These are phyloP conservation scores for Eumeta japonica DNA, from an alignment of 1,140 invertebrate genomes.

Conservation along the genomic window DNA sequence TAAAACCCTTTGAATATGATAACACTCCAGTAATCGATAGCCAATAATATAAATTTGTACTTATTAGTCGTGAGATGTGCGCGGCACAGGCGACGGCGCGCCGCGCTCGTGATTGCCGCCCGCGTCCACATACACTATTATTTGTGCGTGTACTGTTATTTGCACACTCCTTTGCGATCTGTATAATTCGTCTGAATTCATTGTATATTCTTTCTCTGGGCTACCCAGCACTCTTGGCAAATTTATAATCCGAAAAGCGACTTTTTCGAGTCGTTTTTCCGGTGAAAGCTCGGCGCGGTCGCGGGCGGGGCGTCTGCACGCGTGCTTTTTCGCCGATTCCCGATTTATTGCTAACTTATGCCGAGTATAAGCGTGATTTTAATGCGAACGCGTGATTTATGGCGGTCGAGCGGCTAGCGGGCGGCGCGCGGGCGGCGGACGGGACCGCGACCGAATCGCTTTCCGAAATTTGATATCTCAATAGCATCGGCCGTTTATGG, in stretches of 20 bases:
- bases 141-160: too few species aligned
- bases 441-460: slow-evolving; percentile 33
- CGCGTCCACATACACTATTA: too few species aligned
- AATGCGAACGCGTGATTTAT: slow-evolving; percentile 47
- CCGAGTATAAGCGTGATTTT: slow-evolving; percentile 52
- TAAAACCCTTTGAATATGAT: too few species aligned
- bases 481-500: slow-evolving; percentile 37
- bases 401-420: slow-evolving; percentile 25
- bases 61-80: too few species aligned
- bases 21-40: too few species aligned
- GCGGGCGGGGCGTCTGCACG: slow-evolving; percentile 17
- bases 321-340: slow-evolving; percentile 23
- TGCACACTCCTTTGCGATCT: too few species aligned
- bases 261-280: slow-evolving; percentile 25
- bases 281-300: slow-evolving; percentile 16
- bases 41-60: too few species aligned
- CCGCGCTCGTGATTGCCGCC: too few species aligned
- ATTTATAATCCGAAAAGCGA: slow-evolving; percentile 40
- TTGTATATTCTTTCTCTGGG: too few species aligned
- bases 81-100: too few species aligned
- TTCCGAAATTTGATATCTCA: slow-evolving; percentile 54
- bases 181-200: too few species aligned
- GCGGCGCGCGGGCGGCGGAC: slow-evolving; percentile 13
- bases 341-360: slow-evolving; percentile 52
- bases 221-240: too few species aligned